Percentiles rank a stretch among this genome's conserved stretches.
Evolutionary conservation across 2,888 invertebrate species (phyloP).

Genomic region (Caenorhabditis afra): DNA sequence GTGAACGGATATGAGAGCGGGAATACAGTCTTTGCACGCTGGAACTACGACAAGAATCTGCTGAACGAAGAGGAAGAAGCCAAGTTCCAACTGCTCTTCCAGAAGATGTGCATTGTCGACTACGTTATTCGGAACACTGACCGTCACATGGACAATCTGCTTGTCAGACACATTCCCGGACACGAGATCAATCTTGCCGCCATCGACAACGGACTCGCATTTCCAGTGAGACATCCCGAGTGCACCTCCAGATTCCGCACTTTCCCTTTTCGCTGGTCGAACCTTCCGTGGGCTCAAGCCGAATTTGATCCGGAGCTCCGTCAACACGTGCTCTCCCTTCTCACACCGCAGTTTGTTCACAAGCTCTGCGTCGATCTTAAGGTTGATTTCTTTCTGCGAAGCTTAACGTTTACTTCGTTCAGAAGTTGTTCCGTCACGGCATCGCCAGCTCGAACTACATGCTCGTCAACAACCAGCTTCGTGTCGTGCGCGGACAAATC

Average conservation of each 20-base stretch:
- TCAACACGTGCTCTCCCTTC: slow-evolving; percentile 62
- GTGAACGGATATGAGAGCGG: slow-evolving; percentile 98
- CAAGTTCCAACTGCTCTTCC: slow-evolving; percentile 92
- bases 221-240: slow-evolving; percentile 99
- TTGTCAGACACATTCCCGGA: slow-evolving; percentile 84
- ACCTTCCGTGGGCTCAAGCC: slow-evolving; percentile 71
- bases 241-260: slow-evolving; percentile 70
- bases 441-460: slow-evolving; percentile 62
- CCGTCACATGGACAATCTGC: slow-evolving; percentile 98
- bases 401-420: slow-evolving; percentile 9
- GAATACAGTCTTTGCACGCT: slow-evolving; percentile 92
- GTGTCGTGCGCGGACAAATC: slow-evolving; percentile 76
- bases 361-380: slow-evolving; percentile 70
- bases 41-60: slow-evolving; percentile 71
- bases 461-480: slow-evolving; percentile 70
- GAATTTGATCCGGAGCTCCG: slow-evolving; percentile 69
- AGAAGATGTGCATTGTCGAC: slow-evolving; percentile 83
- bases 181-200: slow-evolving; percentile 90
- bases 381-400: slow-evolving; percentile 6
- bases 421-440: slow-evolving; percentile 87
- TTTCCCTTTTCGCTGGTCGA: slow-evolving; percentile 77
- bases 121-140: slow-evolving; percentile 79
- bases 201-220: slow-evolving; percentile 97
- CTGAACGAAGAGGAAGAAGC: slow-evolving; percentile 69
- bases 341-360: slow-evolving; percentile 73